phyloP scores from a whole-genome alignment of 2,888 invertebrate species.

The Drosophila formosana region DNA sequence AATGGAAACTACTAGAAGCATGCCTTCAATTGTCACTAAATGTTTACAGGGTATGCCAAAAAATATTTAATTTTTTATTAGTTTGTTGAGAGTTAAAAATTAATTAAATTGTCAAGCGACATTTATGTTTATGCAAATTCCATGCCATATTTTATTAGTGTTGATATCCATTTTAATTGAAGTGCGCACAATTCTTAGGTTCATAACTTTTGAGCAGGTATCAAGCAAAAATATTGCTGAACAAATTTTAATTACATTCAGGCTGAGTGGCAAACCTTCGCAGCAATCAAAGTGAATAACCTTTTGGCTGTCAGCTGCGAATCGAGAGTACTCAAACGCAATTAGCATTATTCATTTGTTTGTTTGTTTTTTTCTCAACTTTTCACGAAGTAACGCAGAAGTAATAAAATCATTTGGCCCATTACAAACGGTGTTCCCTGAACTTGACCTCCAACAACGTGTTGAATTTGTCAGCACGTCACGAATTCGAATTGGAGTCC shows the following conservation, averaged over 20 bases:
- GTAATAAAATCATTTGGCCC: constrained; percentile 14
- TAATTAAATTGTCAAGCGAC: constrained; percentile 1
- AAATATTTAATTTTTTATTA: not conserved
- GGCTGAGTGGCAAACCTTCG: constrained; percentile 3
- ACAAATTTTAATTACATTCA: not conserved
- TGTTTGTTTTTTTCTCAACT: not conserved
- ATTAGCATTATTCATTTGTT: constrained; percentile 21
- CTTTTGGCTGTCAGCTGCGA: constrained; percentile 6
- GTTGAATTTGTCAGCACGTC: constrained; percentile 30
- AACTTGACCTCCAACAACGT: constrained; percentile 70
- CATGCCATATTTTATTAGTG: not conserved
- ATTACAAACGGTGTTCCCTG: constrained; percentile 63
- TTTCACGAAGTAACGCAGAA: constrained; percentile 10
- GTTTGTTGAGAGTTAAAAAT: not conserved
- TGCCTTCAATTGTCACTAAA: too few relatives aligned
- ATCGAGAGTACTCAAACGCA: constrained; percentile 12
- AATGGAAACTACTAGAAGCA: not conserved
- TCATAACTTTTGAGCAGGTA: too few relatives aligned
- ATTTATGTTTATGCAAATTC: not conserved
- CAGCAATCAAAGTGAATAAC: not conserved
- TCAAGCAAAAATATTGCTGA: too few relatives aligned
- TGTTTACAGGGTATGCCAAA: not conserved
- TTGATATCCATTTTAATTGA: not conserved
- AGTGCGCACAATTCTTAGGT: not conserved
- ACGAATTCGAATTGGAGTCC: constrained; percentile 15